Conservation (phyloP, 2,888 invertebrate genomes). For the Machimus rusticus region DNA sequence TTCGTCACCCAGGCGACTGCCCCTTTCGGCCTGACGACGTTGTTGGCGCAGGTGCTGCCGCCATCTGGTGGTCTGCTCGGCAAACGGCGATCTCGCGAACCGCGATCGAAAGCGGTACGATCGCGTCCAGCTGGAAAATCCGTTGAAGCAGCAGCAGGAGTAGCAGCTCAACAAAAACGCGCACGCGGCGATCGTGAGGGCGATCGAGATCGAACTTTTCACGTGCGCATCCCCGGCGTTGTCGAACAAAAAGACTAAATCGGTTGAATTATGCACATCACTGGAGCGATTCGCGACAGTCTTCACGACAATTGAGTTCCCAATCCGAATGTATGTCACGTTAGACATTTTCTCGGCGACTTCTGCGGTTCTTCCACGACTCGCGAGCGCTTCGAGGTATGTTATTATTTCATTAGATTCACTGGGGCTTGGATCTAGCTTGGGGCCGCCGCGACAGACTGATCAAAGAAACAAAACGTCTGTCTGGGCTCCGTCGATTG, state of each 20-base stretch:
- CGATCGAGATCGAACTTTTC: conserved; percentile 33
- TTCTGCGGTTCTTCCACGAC: background rate
- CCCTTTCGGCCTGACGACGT: background rate
- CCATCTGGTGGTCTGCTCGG: background rate
- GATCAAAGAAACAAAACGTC: background rate
- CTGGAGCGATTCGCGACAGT: background rate
- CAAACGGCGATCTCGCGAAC: background rate
- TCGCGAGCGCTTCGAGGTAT: background rate
- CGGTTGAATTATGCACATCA: conserved; percentile 20
- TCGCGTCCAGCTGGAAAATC: conserved; percentile 25
- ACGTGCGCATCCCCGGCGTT: background rate
- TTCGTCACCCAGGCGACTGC: conserved; percentile 3
- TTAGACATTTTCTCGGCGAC: background rate
- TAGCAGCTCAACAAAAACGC: conserved; percentile 37
- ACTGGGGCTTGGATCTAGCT: background rate
- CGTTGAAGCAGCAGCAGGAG: conserved; percentile 44
- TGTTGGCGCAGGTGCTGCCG: background rate
- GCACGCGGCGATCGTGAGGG: conserved; percentile 38
- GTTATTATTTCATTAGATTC: background rate
- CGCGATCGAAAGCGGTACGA: background rate
- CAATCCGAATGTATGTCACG: conserved; percentile 12
- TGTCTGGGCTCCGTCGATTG: background rate
- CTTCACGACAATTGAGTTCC: conserved; percentile 9
- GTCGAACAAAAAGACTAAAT: conserved; percentile 1
- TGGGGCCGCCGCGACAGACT: background rate